These are phyloP conservation scores for Macroteleia sp. DNA, from an alignment of 2,888 invertebrate genomes.

Conservation along the genomic window DNA sequence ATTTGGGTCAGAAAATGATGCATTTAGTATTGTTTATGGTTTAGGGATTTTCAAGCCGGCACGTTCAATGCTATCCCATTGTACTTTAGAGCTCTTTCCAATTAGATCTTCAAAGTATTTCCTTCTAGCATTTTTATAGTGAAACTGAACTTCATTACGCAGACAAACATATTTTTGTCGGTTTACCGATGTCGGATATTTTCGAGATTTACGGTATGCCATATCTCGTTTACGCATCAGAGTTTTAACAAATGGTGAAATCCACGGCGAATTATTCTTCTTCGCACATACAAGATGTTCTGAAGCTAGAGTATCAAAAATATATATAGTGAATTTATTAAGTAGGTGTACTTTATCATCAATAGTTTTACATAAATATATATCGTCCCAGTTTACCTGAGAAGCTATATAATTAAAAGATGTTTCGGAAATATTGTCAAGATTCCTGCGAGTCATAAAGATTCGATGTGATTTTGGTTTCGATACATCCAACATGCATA, in stretches of 20 bases:
- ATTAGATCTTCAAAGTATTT: background rate
- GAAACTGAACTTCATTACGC: background rate
- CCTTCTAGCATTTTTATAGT: background rate
- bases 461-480: too few relatives aligned
- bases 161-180: background rate
- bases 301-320: too few relatives aligned
- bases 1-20: too few relatives aligned
- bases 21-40: background rate
- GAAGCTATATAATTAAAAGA: too few relatives aligned
- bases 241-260: background rate
- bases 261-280: background rate
- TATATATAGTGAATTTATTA: too few relatives aligned
- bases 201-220: background rate
- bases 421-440: too few relatives aligned
- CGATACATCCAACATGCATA: too few relatives aligned
- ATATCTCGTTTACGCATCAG: background rate
- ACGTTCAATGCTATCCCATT: background rate
- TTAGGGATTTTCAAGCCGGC: background rate
- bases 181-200: background rate
- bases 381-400: too few relatives aligned
- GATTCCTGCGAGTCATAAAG: too few relatives aligned
- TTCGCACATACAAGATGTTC: too few relatives aligned
- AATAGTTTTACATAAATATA: too few relatives aligned
- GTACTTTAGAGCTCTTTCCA: background rate
- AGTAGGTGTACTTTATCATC: too few relatives aligned